These are phyloP conservation scores for Oscheius sp. DNA, from an alignment of 2,888 invertebrate species.

Conservation along the genomic window DNA sequence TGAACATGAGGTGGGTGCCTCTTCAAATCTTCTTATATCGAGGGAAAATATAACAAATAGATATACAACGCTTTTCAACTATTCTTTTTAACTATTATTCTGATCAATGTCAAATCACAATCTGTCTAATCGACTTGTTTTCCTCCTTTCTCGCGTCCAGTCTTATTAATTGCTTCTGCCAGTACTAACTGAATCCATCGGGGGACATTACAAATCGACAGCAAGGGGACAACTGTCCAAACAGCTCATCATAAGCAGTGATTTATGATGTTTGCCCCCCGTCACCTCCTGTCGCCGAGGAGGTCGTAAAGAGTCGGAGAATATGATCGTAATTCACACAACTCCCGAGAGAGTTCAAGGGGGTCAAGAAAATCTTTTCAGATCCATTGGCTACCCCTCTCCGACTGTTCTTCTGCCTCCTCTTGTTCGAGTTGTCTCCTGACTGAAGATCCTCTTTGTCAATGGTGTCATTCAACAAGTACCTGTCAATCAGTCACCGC, in stretches of 20 bases:
- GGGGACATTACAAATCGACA: neutral
- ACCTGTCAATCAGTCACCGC: slow-evolving; percentile 5
- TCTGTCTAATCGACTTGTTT: no score
- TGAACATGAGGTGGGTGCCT: slow-evolving; percentile 4
- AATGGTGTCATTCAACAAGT: slow-evolving; percentile 72
- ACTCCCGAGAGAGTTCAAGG: neutral
- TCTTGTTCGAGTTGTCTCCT: slow-evolving; percentile 70
- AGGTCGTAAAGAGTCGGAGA: neutral
- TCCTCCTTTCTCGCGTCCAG: no score
- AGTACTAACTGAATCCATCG: neutral
- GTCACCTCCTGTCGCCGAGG: slow-evolving; percentile 10
- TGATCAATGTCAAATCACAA: no score
- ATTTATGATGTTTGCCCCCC: slow-evolving; percentile 22
- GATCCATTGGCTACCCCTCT: slow-evolving; percentile 55
- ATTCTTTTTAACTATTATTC: no score
- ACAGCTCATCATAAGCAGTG: slow-evolving; percentile 28
- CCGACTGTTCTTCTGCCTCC: slow-evolving; percentile 68
- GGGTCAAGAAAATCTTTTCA: neutral
- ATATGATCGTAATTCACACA: slow-evolving; percentile 23
- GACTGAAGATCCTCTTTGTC: slow-evolving; percentile 72
- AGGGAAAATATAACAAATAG: no score
- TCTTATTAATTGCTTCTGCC: slow-evolving; percentile 24
- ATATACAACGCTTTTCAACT: no score
- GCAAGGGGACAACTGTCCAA: slow-evolving; percentile 21
- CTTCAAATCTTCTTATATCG: no score